Evolutionary conservation across 2,797 vertebrate genomes (phyloP).

Genomic region (Coregonus sp.): DNA sequence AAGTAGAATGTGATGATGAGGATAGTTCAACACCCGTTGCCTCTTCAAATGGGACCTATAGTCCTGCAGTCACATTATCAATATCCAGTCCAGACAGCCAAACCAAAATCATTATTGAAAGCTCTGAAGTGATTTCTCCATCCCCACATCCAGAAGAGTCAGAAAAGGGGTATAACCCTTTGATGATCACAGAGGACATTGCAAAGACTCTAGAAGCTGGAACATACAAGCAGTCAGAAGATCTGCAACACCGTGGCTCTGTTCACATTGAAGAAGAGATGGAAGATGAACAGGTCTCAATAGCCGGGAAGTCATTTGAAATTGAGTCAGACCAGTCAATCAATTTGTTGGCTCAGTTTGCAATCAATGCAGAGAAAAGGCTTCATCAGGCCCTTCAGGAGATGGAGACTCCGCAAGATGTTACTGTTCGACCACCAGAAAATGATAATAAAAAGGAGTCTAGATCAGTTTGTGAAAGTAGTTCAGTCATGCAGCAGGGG

Average conservation of each 20-base stretch:
- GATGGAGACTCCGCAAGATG: conserved; percentile 45
- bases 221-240: too few relatives aligned
- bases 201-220: too few relatives aligned
- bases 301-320: conserved; percentile 19
- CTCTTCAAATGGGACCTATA: conserved; percentile 48
- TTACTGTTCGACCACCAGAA: background rate
- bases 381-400: conserved; percentile 69
- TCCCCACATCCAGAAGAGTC: conserved; percentile 29
- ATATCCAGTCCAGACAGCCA: conserved; percentile 46
- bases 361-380: conserved; percentile 72
- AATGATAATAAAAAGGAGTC: background rate
- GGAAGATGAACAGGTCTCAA: conserved; percentile 17
- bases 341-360: conserved; percentile 67
- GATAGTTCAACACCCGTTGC: conserved; percentile 43
- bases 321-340: conserved; percentile 59
- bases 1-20: conserved; percentile 36
- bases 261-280: conserved; percentile 22
- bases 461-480: conserved; percentile 17
- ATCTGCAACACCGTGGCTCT: too few relatives aligned
- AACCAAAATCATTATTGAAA: conserved; percentile 31
- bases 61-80: conserved; percentile 31
- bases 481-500: background rate
- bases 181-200: conserved; percentile 1
- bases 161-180: conserved; percentile 6
- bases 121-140: conserved; percentile 19